phyloP scores from a whole-genome alignment of 92 coral and sea anemone species.

The Epizoanthus ramosus region DNA sequence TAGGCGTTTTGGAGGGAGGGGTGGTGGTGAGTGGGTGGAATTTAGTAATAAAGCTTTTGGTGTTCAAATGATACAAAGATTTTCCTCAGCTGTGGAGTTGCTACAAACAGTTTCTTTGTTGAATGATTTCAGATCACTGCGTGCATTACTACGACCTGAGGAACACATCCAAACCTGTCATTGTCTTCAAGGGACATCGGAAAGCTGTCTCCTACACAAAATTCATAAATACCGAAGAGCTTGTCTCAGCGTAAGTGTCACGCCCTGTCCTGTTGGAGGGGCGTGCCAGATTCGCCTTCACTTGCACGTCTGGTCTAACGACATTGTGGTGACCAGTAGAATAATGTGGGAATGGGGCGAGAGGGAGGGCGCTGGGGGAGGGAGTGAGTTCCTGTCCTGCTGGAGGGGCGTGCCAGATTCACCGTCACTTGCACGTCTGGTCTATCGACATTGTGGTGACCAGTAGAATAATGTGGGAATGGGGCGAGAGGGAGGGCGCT shows the following conservation, averaged over 20 bases:
- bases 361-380: not conserved
- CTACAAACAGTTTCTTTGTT: not conserved
- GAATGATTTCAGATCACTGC: conserved; percentile 78
- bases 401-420: too few species aligned
- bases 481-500: not conserved
- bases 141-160: conserved; percentile 98
- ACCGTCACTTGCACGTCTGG: too few species aligned
- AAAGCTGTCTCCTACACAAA: conserved; percentile 97
- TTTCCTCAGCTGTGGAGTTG: not conserved
- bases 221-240: conserved; percentile 91
- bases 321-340: not conserved
- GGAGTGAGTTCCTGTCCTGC: not conserved
- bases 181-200: conserved; percentile 94
- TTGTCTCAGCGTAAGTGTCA: conserved; percentile 95
- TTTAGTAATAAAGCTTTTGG: too few species aligned
- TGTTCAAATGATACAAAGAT: too few species aligned
- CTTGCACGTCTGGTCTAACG: too few species aligned
- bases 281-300: too few species aligned
- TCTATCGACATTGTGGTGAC: not conserved
- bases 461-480: not conserved
- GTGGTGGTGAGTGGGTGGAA: too few species aligned
- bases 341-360: not conserved
- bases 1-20: too few species aligned
- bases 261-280: too few species aligned
- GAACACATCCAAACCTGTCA: conserved; percentile 83